Percentiles rank a stretch among this genome's conserved stretches.
phyloP scores from a whole-genome alignment of 1,140 invertebrate genomes.

The Caerostris darwini region DNA sequence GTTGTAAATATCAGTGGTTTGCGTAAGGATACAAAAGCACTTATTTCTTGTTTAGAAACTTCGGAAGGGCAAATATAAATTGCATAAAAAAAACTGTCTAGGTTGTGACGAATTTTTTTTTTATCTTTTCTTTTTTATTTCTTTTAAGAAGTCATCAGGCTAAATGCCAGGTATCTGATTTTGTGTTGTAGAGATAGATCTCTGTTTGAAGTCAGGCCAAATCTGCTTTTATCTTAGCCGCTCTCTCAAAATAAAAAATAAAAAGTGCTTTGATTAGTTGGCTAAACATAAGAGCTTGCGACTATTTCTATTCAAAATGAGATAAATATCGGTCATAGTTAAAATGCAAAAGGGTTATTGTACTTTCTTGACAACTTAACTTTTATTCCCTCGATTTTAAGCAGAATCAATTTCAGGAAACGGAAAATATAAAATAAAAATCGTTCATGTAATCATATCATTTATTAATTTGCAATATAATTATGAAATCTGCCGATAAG shows the following conservation, averaged over 20 bases:
- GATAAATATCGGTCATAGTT: neutral
- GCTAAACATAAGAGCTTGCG: neutral
- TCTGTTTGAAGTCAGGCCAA: conserved; percentile 30
- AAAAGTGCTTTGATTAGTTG: neutral
- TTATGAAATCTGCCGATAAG: too few relatives aligned
- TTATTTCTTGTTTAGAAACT: conserved; percentile 24
- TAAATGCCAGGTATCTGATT: conserved; percentile 47
- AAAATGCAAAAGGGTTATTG: neutral
- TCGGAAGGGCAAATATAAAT: conserved; percentile 23
- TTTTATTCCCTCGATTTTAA: too few relatives aligned
- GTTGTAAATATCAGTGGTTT: neutral
- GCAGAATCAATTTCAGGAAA: too few relatives aligned
- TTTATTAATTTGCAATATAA: too few relatives aligned
- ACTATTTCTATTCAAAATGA: neutral
- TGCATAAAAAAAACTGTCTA: conserved; percentile 13
- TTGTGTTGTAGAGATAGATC: conserved; percentile 13
- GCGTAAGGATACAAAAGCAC: neutral
- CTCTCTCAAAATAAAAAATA: neutral
- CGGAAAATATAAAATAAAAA: too few relatives aligned
- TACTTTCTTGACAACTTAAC: too few relatives aligned
- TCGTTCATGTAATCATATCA: too few relatives aligned
- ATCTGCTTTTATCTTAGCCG: conserved; percentile 40
- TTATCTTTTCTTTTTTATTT: neutral
- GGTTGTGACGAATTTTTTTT: conserved; percentile 1
- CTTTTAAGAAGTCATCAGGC: conserved; percentile 53